These are phyloP conservation scores for Platycheirus rosarum DNA, from an alignment of 2,888 invertebrate species.

Conservation along the genomic window DNA sequence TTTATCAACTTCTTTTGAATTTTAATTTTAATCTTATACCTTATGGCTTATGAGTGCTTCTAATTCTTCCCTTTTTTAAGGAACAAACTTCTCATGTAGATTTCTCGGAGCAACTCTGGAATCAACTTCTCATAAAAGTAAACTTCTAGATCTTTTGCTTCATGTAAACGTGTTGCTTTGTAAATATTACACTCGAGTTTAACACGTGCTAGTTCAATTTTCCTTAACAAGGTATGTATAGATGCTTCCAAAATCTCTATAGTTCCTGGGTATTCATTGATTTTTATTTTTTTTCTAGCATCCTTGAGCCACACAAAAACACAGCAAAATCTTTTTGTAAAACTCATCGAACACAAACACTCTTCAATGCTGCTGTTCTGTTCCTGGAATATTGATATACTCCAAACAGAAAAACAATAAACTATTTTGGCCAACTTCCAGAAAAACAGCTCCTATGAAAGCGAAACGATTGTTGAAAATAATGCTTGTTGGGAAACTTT, in stretches of 20 bases:
- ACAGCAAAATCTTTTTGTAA: slow-evolving; percentile 4
- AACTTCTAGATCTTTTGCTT: neutral
- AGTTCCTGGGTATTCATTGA: neutral
- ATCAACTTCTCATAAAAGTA: neutral
- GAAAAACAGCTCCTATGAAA: slow-evolving; percentile 21
- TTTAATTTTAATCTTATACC: no score
- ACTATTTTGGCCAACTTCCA: slow-evolving; percentile 46
- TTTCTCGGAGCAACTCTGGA: no score
- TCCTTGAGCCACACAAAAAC: neutral
- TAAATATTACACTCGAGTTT: slow-evolving; percentile 8
- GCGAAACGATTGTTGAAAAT: slow-evolving; percentile 23
- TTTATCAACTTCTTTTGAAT: no score
- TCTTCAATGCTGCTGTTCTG: neutral
- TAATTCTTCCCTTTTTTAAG: no score
- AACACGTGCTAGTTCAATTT: slow-evolving; percentile 11
- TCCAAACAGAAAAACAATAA: slow-evolving; percentile 39
- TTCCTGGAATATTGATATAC: slow-evolving; percentile 41
- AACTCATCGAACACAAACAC: slow-evolving; percentile 19
- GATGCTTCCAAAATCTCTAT: neutral
- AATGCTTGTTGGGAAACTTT: slow-evolving; percentile 11
- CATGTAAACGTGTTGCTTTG: neutral
- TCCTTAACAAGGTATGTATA: neutral
- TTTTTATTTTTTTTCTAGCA: neutral
- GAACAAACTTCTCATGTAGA: no score
- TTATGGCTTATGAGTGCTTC: no score